These are phyloP conservation scores for Cygnus olor DNA, from an alignment of 2,797 vertebrate genomes.

Conservation along the genomic window DNA sequence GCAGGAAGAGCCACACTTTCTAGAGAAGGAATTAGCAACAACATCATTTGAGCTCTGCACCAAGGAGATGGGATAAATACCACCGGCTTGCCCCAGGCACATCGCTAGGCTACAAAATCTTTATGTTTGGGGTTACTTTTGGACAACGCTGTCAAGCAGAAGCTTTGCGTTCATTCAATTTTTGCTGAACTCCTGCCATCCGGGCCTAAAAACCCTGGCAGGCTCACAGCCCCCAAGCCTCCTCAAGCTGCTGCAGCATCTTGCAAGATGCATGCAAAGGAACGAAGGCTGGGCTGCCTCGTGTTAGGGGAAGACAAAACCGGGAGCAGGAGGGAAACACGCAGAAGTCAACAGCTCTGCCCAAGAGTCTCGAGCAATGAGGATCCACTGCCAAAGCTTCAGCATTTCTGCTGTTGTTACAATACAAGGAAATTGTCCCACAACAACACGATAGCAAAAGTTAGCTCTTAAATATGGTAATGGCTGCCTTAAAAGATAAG, in stretches of 20 bases:
- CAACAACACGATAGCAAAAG: neutral
- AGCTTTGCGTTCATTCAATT: neutral
- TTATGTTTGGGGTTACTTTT: neutral
- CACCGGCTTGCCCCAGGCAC: neutral
- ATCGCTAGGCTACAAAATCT: neutral
- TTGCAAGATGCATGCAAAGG: neutral
- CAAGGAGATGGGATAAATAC: neutral
- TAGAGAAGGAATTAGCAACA: neutral
- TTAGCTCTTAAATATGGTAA: neutral
- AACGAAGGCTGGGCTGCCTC: neutral
- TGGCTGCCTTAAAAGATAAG: neutral
- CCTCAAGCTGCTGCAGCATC: neutral
- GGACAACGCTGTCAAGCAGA: neutral
- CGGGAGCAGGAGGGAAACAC: fast-evolving
- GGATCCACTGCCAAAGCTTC: neutral
- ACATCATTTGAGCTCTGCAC: neutral
- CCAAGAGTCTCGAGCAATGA: neutral
- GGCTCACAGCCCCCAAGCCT: neutral
- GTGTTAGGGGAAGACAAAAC: neutral
- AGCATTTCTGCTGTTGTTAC: neutral
- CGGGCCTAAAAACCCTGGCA: neutral
- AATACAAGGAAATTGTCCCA: neutral
- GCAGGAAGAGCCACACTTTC: conserved; percentile 7
- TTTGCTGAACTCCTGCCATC: neutral
- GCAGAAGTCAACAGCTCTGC: neutral